These are phyloP conservation scores for Oophaga sylvatica DNA, from an alignment of 2,797 vertebrate genomes.

Conservation along the genomic window DNA sequence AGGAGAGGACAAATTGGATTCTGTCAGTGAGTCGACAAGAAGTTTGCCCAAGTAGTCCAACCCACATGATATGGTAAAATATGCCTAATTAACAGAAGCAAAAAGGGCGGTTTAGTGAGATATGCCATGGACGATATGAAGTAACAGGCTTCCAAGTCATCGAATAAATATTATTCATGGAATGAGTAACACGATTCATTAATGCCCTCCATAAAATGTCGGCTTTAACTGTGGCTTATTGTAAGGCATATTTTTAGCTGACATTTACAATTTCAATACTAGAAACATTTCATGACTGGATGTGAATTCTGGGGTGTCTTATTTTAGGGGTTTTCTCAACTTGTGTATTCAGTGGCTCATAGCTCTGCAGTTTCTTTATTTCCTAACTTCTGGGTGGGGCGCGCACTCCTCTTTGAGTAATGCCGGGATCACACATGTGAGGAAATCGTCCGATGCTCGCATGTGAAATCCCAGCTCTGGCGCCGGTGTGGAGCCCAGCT, in stretches of 20 bases:
- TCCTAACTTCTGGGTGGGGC: too few species aligned
- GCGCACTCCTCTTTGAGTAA: too few species aligned
- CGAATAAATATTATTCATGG: conserved; percentile 43
- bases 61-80: conserved; percentile 43
- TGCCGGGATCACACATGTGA: too few species aligned
- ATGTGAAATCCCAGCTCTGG: too few species aligned
- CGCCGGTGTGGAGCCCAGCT: too few species aligned
- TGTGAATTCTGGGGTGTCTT: not conserved
- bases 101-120: conserved; percentile 11
- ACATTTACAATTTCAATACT: not conserved
- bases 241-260: not conserved
- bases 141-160: conserved; percentile 17
- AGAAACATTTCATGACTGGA: not conserved
- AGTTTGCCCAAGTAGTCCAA: conserved; percentile 22
- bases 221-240: not conserved
- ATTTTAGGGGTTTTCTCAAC: not conserved
- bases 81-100: conserved; percentile 27
- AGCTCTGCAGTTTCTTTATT: too few species aligned
- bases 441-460: too few species aligned
- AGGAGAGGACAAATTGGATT: conserved; percentile 25
- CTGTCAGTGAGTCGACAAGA: conserved; percentile 36
- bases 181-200: conserved; percentile 32
- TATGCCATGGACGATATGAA: conserved; percentile 13
- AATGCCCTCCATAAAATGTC: conserved; percentile 23
- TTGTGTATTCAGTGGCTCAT: too few species aligned